Evolutionary conservation across 2,113 vertebrate species (phyloP), one percentile per base, ranked within the genome.

Genomic region (Noturus placidus): DNA sequence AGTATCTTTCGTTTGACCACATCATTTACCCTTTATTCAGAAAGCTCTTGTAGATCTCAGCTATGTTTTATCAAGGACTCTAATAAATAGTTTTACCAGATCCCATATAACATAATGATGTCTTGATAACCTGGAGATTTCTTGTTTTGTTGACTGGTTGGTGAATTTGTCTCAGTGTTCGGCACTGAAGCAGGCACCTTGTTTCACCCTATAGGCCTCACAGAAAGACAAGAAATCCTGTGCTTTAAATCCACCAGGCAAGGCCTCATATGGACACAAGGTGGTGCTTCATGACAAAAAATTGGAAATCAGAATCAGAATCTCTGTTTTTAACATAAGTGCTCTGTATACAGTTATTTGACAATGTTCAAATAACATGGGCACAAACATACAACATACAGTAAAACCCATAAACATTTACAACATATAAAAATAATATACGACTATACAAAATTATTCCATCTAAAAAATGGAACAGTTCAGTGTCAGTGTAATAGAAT

Each of bases 211-310:
- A 25, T 46, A 25, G 20, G 19, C 8, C 35, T 76, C 72, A 76
- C 2, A 2, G 13, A n/a, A 2, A 27, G 14, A n/a, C 38, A 77
- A 50, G 4, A 50, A 14, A 27, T n/a, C 19, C n/a, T n/a, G 15
- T 78, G 76, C 0, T n/a, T 78, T 54, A 54, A 52, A 54, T 54
- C 25, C 76, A 54, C 46, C 50, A 52, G 14, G 52, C 42, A 83
- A 67, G 10, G 13, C 61, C 14, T 33, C 27, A 52, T 57, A 56
- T 27, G 3, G 30, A 72, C 83, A 70, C 65, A 54, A 56, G 65
- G 65, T 84, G 46, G 65, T 46, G 83, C 65, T 69, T 70, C n/a
- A 52, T 30, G 54, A 84, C 82, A 70, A 84, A 35, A 33, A 1
- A 69, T 54, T 59, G 33, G 0, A 54, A 46, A 46, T n/a, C 19